Conservation (phyloP, 2,113 vertebrate species). For the Ancistrus triradiatus region DNA sequence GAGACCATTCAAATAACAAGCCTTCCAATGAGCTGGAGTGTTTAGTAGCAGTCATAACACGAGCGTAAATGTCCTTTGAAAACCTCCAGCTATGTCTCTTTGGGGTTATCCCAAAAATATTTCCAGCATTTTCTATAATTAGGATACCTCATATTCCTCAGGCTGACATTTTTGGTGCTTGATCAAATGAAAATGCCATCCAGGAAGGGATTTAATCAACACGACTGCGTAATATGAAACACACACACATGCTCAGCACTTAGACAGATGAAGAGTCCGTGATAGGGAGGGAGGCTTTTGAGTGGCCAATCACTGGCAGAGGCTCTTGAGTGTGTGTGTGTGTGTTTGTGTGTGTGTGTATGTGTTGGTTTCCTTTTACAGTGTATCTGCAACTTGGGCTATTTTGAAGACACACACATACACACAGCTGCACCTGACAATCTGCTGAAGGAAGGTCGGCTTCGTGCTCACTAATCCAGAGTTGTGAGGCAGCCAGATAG, state of each 20-base stretch:
- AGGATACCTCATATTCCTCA: no score
- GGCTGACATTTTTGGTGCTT: no score
- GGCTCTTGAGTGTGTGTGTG: constrained; percentile 42
- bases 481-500: not conserved
- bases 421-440: constrained; percentile 63
- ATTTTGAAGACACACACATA: constrained; percentile 69
- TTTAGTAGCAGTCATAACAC: no score
- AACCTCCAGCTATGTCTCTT: no score
- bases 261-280: constrained; percentile 13
- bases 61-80: no score
- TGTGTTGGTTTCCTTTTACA: constrained; percentile 79
- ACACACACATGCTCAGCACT: constrained; percentile 5
- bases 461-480: constrained; percentile 12
- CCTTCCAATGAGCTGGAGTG: no score
- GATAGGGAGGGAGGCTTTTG: constrained; percentile 13
- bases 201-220: constrained; percentile 1
- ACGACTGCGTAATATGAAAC: constrained; percentile 7
- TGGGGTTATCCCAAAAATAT: no score
- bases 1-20: no score
- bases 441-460: constrained; percentile 23
- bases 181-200: constrained; percentile 1
- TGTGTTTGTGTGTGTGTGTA: constrained; percentile 43
- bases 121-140: no score
- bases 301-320: constrained; percentile 36
- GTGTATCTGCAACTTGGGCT: constrained; percentile 53